phyloP scores from a whole-genome alignment of 1,140 invertebrate species.

The Heliconius eleuchia region DNA sequence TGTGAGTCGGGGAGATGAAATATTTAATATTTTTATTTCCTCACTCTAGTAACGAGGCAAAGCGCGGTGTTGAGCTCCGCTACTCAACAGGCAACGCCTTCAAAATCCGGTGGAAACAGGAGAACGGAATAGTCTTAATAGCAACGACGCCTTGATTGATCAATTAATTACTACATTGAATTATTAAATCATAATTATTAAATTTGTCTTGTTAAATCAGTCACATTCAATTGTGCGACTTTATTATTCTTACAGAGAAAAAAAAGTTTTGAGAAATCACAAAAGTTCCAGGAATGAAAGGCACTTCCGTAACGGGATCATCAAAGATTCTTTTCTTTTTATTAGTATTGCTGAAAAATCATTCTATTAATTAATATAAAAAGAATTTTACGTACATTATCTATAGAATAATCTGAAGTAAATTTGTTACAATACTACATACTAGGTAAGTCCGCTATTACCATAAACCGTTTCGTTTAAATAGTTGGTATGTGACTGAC shows the following conservation, averaged over 20 bases:
- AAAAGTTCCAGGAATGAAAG: not conserved
- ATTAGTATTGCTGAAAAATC: not conserved
- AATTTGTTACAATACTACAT: not conserved
- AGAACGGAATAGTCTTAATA: no score
- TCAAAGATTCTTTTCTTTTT: not conserved
- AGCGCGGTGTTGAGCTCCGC: no score
- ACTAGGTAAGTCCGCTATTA: not conserved
- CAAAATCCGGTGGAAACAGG: no score
- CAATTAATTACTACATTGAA: not conserved
- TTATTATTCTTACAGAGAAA: not conserved
- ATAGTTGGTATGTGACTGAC: conserved; percentile 3
- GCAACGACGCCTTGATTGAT: no score
- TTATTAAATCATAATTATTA: not conserved
- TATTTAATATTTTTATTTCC: no score
- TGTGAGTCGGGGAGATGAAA: no score
- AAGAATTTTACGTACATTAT: not conserved
- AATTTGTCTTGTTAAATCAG: not conserved
- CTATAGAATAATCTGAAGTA: not conserved
- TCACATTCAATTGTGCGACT: not conserved
- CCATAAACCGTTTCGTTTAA: conserved; percentile 1
- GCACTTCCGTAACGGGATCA: not conserved
- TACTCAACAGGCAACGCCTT: no score
- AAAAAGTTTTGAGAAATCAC: conserved; percentile 1
- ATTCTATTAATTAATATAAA: not conserved
- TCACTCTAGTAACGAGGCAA: no score